A percentile compares a stretch with the other conserved stretches of the same genome.
phyloP scores from a whole-genome alignment of 2,113 vertebrate genomes.

The Castor canadensis region DNA sequence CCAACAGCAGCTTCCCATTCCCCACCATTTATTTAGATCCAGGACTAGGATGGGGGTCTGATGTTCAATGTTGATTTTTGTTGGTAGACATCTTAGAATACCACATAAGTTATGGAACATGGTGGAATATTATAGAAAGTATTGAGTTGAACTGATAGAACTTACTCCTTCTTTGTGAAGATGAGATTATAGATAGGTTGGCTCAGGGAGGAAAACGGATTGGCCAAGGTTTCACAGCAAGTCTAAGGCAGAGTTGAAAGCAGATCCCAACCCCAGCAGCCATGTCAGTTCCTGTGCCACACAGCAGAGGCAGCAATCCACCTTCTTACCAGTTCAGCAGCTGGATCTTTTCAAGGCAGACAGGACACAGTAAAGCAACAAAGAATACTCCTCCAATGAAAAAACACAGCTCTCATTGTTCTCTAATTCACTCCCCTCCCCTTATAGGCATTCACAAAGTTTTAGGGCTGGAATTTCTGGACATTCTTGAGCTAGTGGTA shows the following conservation, averaged over 20 bases:
- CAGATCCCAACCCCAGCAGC: background rate
- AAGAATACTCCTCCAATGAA: background rate
- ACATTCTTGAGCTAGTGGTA: slow-evolving; percentile 50
- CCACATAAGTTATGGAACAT: background rate
- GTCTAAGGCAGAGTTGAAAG: background rate
- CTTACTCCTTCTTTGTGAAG: background rate
- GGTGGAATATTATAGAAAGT: slow-evolving; percentile 8
- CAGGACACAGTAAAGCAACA: background rate
- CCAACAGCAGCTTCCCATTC: background rate
- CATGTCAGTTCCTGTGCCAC: background rate
- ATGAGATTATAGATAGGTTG: background rate
- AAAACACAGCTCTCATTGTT: slow-evolving; percentile 26
- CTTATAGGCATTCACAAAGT: slow-evolving; percentile 37
- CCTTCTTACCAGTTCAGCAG: background rate
- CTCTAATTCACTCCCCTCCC: background rate
- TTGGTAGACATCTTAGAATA: background rate
- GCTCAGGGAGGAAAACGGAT: background rate
- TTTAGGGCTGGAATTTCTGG: slow-evolving; percentile 27
- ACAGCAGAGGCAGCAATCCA: background rate
- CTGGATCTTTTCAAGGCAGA: slow-evolving; percentile 46
- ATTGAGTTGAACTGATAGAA: background rate
- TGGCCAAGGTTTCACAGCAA: slow-evolving; percentile 27
- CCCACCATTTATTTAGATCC: background rate
- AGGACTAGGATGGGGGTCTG: background rate
- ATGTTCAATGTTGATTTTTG: slow-evolving; percentile 25